A percentile compares a stretch with the other conserved stretches of the same genome.
These are phyloP conservation scores for Neogale vison DNA, from an alignment of 2,113 vertebrate species.

Conservation along the genomic window DNA sequence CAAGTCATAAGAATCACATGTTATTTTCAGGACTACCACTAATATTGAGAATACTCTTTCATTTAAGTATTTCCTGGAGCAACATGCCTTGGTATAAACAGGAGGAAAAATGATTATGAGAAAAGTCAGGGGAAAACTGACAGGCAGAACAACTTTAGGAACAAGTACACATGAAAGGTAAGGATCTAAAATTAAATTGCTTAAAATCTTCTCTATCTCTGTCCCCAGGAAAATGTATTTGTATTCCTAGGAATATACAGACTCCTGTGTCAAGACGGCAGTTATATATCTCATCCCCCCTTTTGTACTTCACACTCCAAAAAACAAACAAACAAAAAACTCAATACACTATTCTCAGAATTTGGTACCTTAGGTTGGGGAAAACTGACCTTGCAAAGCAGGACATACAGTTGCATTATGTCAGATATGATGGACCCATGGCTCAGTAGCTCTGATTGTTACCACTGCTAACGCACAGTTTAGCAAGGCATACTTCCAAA, in stretches of 20 bases:
- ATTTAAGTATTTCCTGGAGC: background rate
- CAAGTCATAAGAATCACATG: background rate
- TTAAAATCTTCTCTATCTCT: background rate
- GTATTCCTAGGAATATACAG: background rate
- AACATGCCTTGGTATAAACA: background rate
- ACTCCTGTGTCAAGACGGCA: background rate
- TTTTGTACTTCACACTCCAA: background rate
- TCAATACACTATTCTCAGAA: background rate
- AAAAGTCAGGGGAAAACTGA: background rate
- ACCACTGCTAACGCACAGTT: background rate
- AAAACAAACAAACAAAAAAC: background rate
- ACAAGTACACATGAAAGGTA: background rate
- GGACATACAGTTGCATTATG: too few species aligned
- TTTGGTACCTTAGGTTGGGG: background rate
- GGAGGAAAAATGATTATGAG: background rate
- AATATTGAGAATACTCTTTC: background rate
- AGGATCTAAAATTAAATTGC: background rate
- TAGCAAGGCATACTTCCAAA: background rate
- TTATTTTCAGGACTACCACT: background rate
- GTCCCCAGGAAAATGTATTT: background rate
- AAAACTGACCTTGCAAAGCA: background rate
- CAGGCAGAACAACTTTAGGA: background rate
- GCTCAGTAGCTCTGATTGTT: background rate
- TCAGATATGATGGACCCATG: background rate
- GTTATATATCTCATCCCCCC: background rate